phyloP scores from a whole-genome alignment of 2,888 invertebrate species.

The Cephus nigrinus region DNA sequence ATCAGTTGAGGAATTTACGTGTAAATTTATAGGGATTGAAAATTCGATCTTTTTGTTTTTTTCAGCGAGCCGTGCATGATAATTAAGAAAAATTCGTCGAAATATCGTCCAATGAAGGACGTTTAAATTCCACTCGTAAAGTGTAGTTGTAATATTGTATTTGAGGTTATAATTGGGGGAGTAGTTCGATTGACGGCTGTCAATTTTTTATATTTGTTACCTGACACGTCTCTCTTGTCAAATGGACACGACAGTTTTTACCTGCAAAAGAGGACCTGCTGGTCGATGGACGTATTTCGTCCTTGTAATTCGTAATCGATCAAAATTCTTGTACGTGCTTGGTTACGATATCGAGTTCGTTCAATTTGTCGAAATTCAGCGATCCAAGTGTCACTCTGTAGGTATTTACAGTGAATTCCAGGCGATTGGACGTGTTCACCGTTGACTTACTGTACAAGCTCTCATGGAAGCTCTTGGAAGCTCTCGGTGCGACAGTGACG shows the following conservation, averaged over 20 bases:
- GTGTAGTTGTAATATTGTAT: neutral
- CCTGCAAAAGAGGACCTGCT: neutral
- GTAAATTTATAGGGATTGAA: neutral
- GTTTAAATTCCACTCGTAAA: neutral
- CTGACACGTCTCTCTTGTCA: neutral
- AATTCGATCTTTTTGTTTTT: no score
- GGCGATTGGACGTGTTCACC: neutral
- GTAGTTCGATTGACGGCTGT: neutral
- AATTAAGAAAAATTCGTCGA: no score
- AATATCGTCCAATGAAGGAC: no score
- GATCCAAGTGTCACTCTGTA: neutral
- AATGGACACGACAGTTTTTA: neutral
- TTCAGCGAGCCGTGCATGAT: no score
- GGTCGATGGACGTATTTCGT: neutral
- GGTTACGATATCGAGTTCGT: neutral
- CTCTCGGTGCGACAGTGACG: neutral
- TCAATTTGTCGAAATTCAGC: neutral
- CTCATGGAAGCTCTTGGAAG: no score
- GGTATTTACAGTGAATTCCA: neutral
- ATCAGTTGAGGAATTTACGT: neutral
- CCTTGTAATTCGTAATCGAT: neutral
- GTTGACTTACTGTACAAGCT: neutral
- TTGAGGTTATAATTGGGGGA: neutral
- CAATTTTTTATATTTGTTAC: neutral
- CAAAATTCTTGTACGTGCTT: neutral